Percentiles rank a stretch among this genome's conserved stretches.
These are phyloP conservation scores for Drosophila ficusphila DNA, from an alignment of 1,140 invertebrate species.

Conservation along the genomic window DNA sequence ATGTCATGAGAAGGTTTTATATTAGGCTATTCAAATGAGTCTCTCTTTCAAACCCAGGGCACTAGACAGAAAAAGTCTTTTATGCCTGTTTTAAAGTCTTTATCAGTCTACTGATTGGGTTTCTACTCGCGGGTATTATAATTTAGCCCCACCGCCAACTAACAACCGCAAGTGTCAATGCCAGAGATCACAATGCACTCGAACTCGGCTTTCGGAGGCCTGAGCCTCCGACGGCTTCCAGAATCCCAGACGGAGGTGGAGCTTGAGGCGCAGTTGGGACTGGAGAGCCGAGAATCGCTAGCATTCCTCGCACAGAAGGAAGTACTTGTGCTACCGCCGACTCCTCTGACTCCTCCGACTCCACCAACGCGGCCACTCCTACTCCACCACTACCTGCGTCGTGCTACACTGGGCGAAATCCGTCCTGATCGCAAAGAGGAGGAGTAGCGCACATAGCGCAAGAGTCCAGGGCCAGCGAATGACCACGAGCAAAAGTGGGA, in stretches of 20 bases:
- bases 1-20: no score
- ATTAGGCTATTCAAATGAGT: no score
- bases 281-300: constrained; percentile 41
- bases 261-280: constrained; percentile 59
- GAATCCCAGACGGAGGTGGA: constrained; percentile 70
- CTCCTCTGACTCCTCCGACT: not conserved
- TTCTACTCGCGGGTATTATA: constrained; percentile 15
- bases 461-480: constrained; percentile 62
- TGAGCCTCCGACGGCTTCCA: constrained; percentile 29
- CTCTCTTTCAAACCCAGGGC: no score
- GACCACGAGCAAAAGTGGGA: constrained; percentile 83
- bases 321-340: constrained; percentile 61
- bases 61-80: not conserved
- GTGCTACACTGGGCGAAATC: constrained; percentile 49
- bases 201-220: not conserved
- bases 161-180: constrained; percentile 40
- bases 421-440: constrained; percentile 80
- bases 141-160: constrained; percentile 7
- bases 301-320: constrained; percentile 52
- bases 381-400: constrained; percentile 22
- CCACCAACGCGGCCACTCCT: constrained; percentile 13
- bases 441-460: constrained; percentile 83
- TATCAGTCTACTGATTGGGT: not conserved
- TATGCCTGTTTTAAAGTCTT: not conserved
- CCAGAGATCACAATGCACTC: constrained; percentile 16